Evolutionary conservation across 2,797 vertebrate species (phyloP).

Genomic region (Brotula barbata): DNA sequence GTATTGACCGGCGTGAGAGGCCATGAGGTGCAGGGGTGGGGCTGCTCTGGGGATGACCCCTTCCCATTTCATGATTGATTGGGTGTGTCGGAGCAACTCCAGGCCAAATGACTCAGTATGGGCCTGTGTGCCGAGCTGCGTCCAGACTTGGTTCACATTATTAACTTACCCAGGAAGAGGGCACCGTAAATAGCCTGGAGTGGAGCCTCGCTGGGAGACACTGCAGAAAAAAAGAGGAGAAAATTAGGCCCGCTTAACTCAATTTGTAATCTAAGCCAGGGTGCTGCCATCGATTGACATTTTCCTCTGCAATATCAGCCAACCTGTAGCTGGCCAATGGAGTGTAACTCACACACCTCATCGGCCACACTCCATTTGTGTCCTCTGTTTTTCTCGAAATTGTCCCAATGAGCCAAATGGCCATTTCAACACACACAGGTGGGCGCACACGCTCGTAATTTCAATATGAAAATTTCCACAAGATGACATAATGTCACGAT

Average conservation of each 20-base stretch:
- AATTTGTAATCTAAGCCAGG: conserved; percentile 80
- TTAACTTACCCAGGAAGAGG: conserved; percentile 78
- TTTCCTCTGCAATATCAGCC: conserved; percentile 52
- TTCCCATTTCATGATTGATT: conserved; percentile 75
- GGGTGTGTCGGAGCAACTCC: conserved; percentile 74
- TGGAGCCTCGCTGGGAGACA: conserved; percentile 71
- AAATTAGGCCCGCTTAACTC: conserved; percentile 73
- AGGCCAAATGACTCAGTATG: conserved; percentile 69
- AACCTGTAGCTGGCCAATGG: conserved; percentile 50
- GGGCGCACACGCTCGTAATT: background rate
- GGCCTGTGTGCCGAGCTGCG: conserved; percentile 57
- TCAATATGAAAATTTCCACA: too few relatives aligned
- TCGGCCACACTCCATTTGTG: conserved; percentile 24
- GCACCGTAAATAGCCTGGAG: conserved; percentile 71
- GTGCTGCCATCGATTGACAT: conserved; percentile 73
- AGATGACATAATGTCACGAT: too few relatives aligned
- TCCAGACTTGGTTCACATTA: conserved; percentile 68
- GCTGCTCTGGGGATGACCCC: conserved; percentile 69
- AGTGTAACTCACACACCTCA: conserved; percentile 34
- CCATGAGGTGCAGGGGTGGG: conserved; percentile 55
- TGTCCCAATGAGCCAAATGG: conserved; percentile 6
- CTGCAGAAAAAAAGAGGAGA: conserved; percentile 65
- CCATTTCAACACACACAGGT: conserved; percentile 6
- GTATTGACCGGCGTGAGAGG: conserved; percentile 63
- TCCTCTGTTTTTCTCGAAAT: conserved; percentile 7